A percentile compares a stretch with the other conserved stretches of the same genome.
Evolutionary conservation across 2,797 vertebrate genomes (phyloP).

Genomic region (Mormyrus proboscirostris): DNA sequence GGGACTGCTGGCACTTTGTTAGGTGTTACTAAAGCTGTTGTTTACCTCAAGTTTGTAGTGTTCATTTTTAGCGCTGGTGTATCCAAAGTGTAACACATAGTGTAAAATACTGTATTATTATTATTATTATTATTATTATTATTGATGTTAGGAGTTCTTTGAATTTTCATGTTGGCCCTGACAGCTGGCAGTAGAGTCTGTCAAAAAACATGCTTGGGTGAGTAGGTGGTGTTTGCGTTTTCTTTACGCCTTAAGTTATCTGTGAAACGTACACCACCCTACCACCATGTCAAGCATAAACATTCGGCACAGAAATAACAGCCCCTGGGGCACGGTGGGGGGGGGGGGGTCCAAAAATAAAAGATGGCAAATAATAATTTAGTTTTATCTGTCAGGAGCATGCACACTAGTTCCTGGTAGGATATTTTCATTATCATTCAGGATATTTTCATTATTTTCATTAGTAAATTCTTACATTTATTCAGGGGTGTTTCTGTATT

Average conservation of each 20-base stretch:
- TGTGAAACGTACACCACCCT: conserved; percentile 3
- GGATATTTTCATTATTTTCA: conserved; percentile 1
- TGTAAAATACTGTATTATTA: background rate
- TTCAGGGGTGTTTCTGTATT: background rate
- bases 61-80: background rate
- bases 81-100: background rate
- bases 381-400: conserved; percentile 6
- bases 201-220: conserved; percentile 18
- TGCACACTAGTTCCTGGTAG: background rate
- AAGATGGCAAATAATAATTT: background rate
- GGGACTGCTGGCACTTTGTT: background rate
- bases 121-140: background rate
- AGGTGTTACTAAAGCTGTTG: background rate
- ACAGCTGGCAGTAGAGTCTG: conserved; percentile 19
- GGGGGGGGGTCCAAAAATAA: background rate
- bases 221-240: background rate
- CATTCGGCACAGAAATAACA: background rate
- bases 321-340: background rate
- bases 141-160: conserved; percentile 6
- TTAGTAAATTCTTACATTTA: background rate
- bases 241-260: conserved; percentile 11
- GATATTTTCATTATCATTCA: conserved; percentile 1
- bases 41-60: background rate
- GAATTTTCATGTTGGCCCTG: conserved; percentile 15
- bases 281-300: conserved; percentile 12